These are phyloP conservation scores for Myrmecophaga tridactyla DNA, from an alignment of 2,113 vertebrate species.

Conservation along the genomic window DNA sequence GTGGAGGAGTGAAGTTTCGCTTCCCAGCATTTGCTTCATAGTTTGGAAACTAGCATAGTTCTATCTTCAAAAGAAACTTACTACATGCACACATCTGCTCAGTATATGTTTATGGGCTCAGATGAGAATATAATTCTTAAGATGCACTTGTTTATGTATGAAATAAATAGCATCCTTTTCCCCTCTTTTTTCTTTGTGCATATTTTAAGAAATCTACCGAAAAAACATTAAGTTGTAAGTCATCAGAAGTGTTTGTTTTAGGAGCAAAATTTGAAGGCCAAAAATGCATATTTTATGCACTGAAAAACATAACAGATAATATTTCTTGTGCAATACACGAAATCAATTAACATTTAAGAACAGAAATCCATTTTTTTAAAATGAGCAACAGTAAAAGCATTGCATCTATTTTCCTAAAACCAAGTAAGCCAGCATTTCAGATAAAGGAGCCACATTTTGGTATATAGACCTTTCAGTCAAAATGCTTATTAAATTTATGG, in stretches of 20 bases:
- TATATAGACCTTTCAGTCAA: conserved; percentile 22
- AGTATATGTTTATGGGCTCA: neutral
- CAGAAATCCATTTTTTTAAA: conserved; percentile 67
- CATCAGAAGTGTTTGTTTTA: neutral
- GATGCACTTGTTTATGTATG: neutral
- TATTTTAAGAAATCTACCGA: conserved; percentile 49
- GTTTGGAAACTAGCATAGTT: neutral
- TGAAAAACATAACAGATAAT: neutral
- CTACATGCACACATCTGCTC: neutral
- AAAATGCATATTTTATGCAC: conserved; percentile 14
- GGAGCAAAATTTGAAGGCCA: conserved; percentile 36
- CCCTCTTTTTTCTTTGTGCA: neutral
- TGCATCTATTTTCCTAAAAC: conserved; percentile 64
- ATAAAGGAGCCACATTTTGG: conserved; percentile 30
- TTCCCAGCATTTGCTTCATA: neutral
- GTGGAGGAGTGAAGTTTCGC: neutral
- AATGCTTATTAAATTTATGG: conserved; percentile 33
- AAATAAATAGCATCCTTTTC: neutral
- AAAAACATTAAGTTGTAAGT: neutral
- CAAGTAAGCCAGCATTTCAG: conserved; percentile 48
- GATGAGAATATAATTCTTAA: conserved; percentile 14
- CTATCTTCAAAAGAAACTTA: neutral
- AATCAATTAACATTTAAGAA: conserved; percentile 66
- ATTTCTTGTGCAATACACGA: conserved; percentile 31
- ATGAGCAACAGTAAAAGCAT: conserved; percentile 39